Conservation (phyloP, 1,140 invertebrate species). For the Acromyrmex charruanus region DNA sequence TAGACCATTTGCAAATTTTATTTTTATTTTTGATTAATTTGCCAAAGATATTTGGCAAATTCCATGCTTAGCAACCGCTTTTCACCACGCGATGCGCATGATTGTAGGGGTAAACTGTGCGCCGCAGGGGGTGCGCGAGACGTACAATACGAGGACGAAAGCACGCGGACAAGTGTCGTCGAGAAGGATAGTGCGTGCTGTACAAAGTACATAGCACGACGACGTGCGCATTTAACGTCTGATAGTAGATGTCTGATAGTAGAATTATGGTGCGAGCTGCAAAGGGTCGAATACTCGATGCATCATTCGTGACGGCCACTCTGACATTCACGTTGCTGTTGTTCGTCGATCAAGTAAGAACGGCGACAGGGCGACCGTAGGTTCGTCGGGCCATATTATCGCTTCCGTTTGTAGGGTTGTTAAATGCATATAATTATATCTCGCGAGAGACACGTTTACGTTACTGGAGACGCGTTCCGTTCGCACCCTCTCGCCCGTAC, state of each 20-base stretch:
- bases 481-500: slow-evolving; percentile 5
- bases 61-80: not conserved
- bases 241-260: not conserved
- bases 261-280: slow-evolving; percentile 72
- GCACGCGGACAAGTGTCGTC: slow-evolving; percentile 10
- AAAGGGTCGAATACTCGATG: slow-evolving; percentile 27
- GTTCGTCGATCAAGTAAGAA: slow-evolving; percentile 74
- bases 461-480: not conserved
- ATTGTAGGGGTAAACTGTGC: not conserved
- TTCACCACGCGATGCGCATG: slow-evolving; percentile 8
- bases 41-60: not conserved
- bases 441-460: not conserved
- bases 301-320: slow-evolving; percentile 41
- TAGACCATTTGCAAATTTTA: no score
- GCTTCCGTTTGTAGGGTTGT: not conserved
- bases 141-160: not conserved
- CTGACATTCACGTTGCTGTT: slow-evolving; percentile 65
- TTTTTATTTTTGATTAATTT: not conserved
- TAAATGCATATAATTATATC: not conserved
- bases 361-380: not conserved
- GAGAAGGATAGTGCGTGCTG: not conserved
- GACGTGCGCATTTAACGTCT: not conserved
- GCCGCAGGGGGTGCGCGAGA: not conserved
- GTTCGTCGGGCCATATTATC: not conserved
- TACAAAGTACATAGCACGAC: not conserved